These are phyloP conservation scores for Anhinga rufa DNA, from an alignment of 2,113 vertebrate genomes.

Conservation along the genomic window DNA sequence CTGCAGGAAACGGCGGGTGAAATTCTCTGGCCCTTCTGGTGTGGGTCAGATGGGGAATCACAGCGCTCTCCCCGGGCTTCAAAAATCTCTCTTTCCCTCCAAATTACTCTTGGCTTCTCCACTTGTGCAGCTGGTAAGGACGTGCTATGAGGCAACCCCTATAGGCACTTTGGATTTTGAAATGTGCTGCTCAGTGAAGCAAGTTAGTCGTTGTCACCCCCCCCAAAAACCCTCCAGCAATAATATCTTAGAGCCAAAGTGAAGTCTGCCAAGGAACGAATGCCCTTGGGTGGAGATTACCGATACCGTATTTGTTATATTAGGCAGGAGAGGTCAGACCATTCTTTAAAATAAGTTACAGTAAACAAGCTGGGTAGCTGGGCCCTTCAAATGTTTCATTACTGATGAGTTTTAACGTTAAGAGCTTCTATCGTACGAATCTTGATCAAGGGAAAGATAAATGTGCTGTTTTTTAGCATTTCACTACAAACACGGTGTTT, in stretches of 20 bases:
- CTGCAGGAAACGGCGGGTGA: accelerated
- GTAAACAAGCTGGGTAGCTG: slow-evolving; percentile 34
- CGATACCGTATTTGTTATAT: not conserved
- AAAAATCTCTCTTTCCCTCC: not conserved
- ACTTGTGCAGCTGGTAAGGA: not conserved
- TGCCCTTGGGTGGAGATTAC: slow-evolving; percentile 29
- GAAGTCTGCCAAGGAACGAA: not conserved
- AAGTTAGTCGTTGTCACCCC: not conserved
- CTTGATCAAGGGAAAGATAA: slow-evolving; percentile 54
- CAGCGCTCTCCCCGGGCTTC: not conserved
- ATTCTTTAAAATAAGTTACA: slow-evolving; percentile 3
- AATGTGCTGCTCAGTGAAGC: not conserved
- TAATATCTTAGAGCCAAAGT: not conserved
- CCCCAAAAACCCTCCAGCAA: not conserved
- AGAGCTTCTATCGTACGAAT: not conserved
- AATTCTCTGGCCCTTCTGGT: not conserved
- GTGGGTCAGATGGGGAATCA: not conserved
- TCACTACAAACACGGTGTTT: slow-evolving; percentile 57
- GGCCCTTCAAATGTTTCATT: not conserved
- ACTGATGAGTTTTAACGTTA: not conserved
- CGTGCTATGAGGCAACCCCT: not conserved
- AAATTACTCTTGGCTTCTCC: not conserved
- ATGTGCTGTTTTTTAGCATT: slow-evolving; percentile 21
- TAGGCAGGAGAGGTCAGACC: not conserved
- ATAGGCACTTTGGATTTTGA: not conserved